Base-by-base conservation (phyloP, 2,888 invertebrate species). In the Hirtodrosophila histrioides region DNA sequence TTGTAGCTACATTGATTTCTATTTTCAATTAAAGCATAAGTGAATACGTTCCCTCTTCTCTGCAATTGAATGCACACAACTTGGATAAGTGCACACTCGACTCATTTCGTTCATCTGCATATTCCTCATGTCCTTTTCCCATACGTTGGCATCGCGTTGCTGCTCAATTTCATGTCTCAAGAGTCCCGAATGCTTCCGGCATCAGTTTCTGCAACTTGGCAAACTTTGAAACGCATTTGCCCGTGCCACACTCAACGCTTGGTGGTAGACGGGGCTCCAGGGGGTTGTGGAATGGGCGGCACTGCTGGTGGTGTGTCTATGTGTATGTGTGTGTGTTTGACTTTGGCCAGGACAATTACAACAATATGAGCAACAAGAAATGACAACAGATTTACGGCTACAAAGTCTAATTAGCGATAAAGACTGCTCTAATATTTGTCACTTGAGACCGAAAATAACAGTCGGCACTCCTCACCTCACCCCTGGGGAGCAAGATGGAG, bases 321-420 rank as follows among this genome's bases (percentile, higher is more conserved):
- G n/a, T n/a, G n/a, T n/a, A n/a, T n/a, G n/a, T 41, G 27, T 17
- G 17, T 17, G 17, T 17, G 17, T 17, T 17, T 73, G 71, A 71
- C 46, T 75, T 73, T 73, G 71, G 73, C 76, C 73, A 57, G 65
- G 71, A 75, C 75, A 72, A 75, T 75, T 75, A 75, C 72, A 69
- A 11, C 48, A 67, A 10, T 23, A 7, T 8, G 37, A 64, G 57
- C 78, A 58, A 69, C 77, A 85, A 75, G 75, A 86, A 83, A 79
- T 86, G 86, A 84, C 86, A 83, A 74, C 87, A 83, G 88, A 85
- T 88, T 88, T 85, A 84, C 81, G 88, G 81, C 88, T 75, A 80
- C 81, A 76, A 84, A 88, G 86, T 86, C 88, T 88, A 85, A 85
- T 85, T 85, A 85, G 88, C 85, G 88, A 84, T 85, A 85, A 85